Conservation (phyloP, 2,888 invertebrate genomes). For the Athalia cordata region DNA sequence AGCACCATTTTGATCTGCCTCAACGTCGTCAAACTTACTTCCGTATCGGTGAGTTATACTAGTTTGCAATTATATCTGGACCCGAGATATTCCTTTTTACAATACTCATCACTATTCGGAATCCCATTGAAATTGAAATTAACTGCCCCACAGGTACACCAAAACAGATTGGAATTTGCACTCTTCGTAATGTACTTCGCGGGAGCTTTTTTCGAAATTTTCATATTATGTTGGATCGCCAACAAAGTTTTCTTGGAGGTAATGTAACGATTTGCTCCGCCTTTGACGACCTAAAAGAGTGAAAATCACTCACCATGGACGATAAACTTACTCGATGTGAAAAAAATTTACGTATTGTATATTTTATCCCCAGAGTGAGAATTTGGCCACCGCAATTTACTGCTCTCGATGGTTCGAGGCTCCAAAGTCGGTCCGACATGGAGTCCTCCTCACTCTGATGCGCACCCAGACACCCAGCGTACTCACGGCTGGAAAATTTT, state of each 20-base stretch:
- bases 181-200: conserved; percentile 2
- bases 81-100: too few species aligned
- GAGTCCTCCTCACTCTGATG: background rate
- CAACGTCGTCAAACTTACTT: background rate
- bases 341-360: background rate
- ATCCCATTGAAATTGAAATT: background rate
- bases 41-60: background rate
- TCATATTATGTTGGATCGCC: conserved; percentile 11
- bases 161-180: background rate
- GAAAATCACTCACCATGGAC: background rate
- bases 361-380: background rate
- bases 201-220: background rate
- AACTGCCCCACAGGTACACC: background rate
- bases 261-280: background rate
- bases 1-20: conserved; percentile 1
- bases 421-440: background rate
- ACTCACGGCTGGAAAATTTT: conserved; percentile 11
- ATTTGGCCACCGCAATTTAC: background rate
- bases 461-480: background rate
- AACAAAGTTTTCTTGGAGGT: background rate
- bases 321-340: background rate
- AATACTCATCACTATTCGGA: background rate
- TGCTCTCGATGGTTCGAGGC: background rate
- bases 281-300: background rate
- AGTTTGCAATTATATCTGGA: background rate